Evolutionary conservation across 2,797 vertebrate species (phyloP).

Genomic region (Aplochiton taeniatus): DNA sequence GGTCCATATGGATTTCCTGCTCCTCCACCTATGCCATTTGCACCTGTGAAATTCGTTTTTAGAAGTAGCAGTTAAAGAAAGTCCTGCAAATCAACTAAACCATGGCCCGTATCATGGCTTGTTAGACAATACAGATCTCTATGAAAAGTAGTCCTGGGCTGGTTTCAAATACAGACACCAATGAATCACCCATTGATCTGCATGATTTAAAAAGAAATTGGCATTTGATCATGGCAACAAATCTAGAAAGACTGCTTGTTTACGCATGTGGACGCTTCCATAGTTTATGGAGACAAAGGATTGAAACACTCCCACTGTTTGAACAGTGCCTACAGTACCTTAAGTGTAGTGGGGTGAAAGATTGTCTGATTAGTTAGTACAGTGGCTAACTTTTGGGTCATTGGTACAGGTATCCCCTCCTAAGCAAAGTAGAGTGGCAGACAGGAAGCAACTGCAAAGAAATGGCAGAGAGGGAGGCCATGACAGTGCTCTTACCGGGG

Average conservation of each 20-base stretch:
- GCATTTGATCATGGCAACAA: too few species aligned
- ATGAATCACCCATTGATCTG: too few species aligned
- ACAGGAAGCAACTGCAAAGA: slow-evolving; percentile 82
- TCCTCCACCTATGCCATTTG: slow-evolving; percentile 84
- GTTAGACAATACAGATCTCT: too few species aligned
- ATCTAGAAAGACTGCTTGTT: too few species aligned
- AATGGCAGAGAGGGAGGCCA: slow-evolving; percentile 52
- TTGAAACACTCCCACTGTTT: too few species aligned
- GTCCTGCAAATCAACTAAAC: not conserved
- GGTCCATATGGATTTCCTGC: slow-evolving; percentile 84
- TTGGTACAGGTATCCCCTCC: slow-evolving; percentile 79
- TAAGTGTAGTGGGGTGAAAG: slow-evolving; percentile 1
- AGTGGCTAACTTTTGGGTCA: slow-evolving; percentile 50
- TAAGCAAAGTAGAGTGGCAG: slow-evolving; percentile 75
- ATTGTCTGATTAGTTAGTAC: slow-evolving; percentile 24
- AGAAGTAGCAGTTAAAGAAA: slow-evolving; percentile 24
- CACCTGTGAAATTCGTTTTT: slow-evolving; percentile 69
- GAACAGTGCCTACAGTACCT: too few species aligned
- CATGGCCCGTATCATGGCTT: not conserved
- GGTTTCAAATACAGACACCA: too few species aligned
- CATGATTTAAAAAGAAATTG: too few species aligned
- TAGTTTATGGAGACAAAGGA: too few species aligned
- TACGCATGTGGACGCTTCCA: too few species aligned
- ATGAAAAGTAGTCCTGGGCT: too few species aligned
- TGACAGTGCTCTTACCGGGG: slow-evolving; percentile 88